phyloP scores from a whole-genome alignment of 1,140 invertebrate species.

The Nebria ingens region DNA sequence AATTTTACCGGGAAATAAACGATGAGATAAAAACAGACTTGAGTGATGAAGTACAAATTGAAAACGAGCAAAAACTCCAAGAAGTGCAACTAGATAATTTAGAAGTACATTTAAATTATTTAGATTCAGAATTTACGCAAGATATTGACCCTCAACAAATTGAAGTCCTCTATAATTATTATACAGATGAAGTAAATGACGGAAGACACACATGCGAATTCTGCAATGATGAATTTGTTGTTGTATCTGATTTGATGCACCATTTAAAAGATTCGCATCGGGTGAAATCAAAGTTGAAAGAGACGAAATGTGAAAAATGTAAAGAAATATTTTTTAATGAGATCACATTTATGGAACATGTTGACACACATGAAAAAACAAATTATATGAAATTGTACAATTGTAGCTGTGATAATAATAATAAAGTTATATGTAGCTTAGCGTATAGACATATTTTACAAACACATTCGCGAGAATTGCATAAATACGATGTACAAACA shows the following conservation, averaged over 20 bases:
- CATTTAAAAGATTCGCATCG: neutral
- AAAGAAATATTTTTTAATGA: neutral
- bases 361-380: neutral
- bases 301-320: neutral
- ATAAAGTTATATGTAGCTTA: neutral
- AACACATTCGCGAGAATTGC: neutral
- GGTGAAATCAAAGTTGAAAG: neutral
- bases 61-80: neutral
- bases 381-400: neutral
- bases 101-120: neutral
- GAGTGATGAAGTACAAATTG: neutral
- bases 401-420: neutral
- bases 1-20: constrained; percentile 1
- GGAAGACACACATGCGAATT: neutral
- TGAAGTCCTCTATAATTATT: neutral
- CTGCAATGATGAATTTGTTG: neutral
- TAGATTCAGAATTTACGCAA: neutral
- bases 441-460: neutral
- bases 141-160: neutral
- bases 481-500: neutral
- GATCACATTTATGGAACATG: neutral
- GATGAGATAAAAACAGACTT: neutral
- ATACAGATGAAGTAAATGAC: neutral
- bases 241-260: neutral
- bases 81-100: neutral